These are phyloP conservation scores for Amphipoea lucens DNA, from an alignment of 2,888 invertebrate genomes.

Conservation along the genomic window DNA sequence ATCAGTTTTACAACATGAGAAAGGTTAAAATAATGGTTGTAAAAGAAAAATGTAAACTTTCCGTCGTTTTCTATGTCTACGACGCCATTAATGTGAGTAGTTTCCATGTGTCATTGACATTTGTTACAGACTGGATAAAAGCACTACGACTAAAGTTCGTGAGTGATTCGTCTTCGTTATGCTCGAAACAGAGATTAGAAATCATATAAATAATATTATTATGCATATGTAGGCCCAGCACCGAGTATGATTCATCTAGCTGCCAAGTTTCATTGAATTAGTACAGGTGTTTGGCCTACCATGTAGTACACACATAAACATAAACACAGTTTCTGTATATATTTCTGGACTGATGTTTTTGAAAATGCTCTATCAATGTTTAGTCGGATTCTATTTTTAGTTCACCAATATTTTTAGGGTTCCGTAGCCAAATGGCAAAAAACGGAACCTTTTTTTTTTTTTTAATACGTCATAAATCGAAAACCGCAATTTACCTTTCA, in stretches of 20 bases:
- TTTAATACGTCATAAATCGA: no score
- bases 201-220: not conserved
- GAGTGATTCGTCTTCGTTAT: conserved; percentile 27
- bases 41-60: conserved; percentile 51
- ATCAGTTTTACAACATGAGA: conserved; percentile 70
- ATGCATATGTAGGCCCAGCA: conserved; percentile 10
- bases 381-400: conserved; percentile 4
- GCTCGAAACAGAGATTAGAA: conserved; percentile 6
- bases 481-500: no score
- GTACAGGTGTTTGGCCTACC: conserved; percentile 33
- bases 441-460: no score
- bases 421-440: no score
- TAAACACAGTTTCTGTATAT: conserved; percentile 18
- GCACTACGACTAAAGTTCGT: not conserved
- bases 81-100: conserved; percentile 21
- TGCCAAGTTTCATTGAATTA: conserved; percentile 42
- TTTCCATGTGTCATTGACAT: conserved; percentile 18
- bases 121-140: not conserved
- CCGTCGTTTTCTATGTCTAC: conserved; percentile 21
- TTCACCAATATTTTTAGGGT: conserved; percentile 10
- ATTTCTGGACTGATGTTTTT: not conserved
- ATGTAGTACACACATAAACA: not conserved
- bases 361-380: conserved; percentile 7
- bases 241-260: conserved; percentile 30
- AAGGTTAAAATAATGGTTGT: conserved; percentile 55